A percentile compares a stretch with the other conserved stretches of the same genome.
Evolutionary conservation across 2,113 vertebrate genomes (phyloP).

Genomic region (Rana temporaria): DNA sequence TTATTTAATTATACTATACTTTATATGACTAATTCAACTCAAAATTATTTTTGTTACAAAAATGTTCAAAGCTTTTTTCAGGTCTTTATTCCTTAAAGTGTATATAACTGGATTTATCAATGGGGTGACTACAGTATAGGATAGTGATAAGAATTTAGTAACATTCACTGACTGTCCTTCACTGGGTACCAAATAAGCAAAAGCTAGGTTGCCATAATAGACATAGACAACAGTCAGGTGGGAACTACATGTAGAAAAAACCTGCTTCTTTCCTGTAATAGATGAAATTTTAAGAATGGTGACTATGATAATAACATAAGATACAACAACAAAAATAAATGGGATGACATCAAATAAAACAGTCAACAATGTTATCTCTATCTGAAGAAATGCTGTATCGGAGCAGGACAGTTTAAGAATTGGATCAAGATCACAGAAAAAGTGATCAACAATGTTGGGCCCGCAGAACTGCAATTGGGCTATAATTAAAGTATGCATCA

Average conservation of each 20-base stretch:
- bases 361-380: slow-evolving; percentile 1
- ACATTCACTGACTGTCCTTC: background rate
- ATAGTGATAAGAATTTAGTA: background rate
- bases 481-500: no score
- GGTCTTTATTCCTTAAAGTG: background rate
- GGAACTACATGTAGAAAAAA: background rate
- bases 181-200: background rate
- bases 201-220: background rate
- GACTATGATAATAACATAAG: no score
- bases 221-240: slow-evolving; percentile 56
- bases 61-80: background rate
- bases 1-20: no score
- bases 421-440: slow-evolving; percentile 5
- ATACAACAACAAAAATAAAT: slow-evolving; percentile 52
- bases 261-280: no score
- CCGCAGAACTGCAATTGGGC: background rate
- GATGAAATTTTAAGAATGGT: no score
- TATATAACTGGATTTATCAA: background rate
- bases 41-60: no score
- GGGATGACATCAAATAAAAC: slow-evolving; percentile 37
- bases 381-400: background rate
- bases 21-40: no score
- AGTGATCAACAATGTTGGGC: background rate
- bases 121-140: background rate
- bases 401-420: background rate